Conservation (phyloP, 2,113 vertebrate genomes). For the Sylvia atricapilla region DNA sequence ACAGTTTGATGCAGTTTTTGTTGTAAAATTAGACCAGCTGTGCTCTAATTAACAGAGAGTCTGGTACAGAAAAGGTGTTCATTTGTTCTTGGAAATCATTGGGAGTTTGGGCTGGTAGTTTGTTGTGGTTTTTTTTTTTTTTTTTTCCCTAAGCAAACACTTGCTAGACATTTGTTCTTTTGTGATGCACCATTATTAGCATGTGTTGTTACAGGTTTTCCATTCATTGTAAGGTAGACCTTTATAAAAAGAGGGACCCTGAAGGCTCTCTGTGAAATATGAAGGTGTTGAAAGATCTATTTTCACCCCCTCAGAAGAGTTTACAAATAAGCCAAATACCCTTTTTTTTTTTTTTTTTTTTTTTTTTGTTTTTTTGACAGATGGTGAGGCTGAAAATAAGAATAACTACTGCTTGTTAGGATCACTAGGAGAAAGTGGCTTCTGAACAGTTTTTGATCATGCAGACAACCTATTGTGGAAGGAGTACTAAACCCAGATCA, state of each 20-base stretch:
- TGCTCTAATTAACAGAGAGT: constrained; percentile 10
- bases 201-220: background rate
- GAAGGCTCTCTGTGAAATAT: background rate
- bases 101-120: background rate
- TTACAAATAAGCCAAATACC: background rate
- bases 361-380: background rate
- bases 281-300: background rate
- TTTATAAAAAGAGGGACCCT: background rate
- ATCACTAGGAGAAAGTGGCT: background rate
- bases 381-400: constrained; percentile 1
- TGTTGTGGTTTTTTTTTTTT: too few species aligned
- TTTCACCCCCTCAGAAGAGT: background rate
- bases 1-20: background rate
- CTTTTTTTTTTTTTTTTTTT: background rate
- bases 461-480: background rate
- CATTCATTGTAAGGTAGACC: background rate
- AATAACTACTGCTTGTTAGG: background rate
- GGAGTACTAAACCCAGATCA: background rate
- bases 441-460: background rate
- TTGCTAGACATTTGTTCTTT: background rate
- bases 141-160: background rate
- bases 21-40: background rate
- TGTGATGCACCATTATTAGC: background rate
- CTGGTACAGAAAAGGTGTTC: background rate
- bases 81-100: constrained; percentile 22